Base-by-base conservation (phyloP, 2,888 invertebrate species). In the Zele albiditarsus region DNA sequence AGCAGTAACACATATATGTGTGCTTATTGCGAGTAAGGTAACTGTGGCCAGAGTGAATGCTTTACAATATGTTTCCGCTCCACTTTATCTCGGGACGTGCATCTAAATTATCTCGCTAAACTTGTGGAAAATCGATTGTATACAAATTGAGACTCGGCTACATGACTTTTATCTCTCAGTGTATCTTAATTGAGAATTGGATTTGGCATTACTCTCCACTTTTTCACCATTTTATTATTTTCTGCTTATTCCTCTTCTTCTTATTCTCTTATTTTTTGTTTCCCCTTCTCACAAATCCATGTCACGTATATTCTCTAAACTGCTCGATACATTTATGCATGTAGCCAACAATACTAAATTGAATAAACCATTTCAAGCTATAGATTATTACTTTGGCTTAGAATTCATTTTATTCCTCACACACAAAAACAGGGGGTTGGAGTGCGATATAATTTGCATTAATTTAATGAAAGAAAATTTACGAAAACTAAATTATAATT, bases 91-190 rank as follows among this genome's bases (percentile, higher is more conserved):
- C 60, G 78, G 73, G 28, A 78, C 72, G 79, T 78, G 77, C 76
- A 84, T 85, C 85, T 85, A 83, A 85, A 85, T 84, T 82, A 84
- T 85, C 82, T 81, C 78, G 81, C 82, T 85, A 84, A 84, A 84
- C 85, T 85, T 74, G 73, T 58, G 73, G 58, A 33, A 28, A 80
- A 85, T 85, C 84, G 84, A 84, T 85, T 84, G 80, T 80, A 82
- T 79, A 82, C 84, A 84, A 85, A 85, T 85, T 81, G 79, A 73
- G 77, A 78, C 58, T 70, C 74, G 77, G 76, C 77, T 76, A 46
- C n/a, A 53, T 38, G 6, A 2, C 1, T 53, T 53, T 20, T 85
- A 84, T 85, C 85, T 79, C 76, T 31, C 67, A 65, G 58, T 77
- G 75, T 80, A 85, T 85, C 84, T 85, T 82, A 83, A 85, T 82